Conservation (phyloP, 2,797 vertebrate species). For the Sebastes reedi region DNA sequence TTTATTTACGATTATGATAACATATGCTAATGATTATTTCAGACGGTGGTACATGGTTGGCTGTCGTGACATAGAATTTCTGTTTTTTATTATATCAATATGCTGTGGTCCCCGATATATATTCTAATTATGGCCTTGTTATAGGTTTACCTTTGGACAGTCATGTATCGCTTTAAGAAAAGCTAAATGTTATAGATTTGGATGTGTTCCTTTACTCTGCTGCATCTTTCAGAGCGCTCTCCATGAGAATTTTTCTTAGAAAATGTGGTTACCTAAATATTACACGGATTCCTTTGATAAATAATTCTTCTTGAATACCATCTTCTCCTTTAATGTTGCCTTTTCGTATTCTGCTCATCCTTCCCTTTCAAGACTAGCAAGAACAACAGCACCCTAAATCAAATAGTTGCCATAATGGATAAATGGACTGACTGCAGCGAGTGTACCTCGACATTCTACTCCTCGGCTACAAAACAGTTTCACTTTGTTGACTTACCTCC, state of each 20-base stretch:
- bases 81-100: not conserved
- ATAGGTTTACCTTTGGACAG: not conserved
- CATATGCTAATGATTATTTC: not conserved
- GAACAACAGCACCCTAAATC: constrained; percentile 54
- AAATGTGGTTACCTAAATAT: constrained; percentile 61
- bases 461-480: constrained; percentile 21
- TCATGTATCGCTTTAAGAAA: not conserved
- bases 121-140: not conserved
- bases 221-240: constrained; percentile 1
- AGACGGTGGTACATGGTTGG: not conserved
- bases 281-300: constrained; percentile 67
- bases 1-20: not conserved
- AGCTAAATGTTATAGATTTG: constrained; percentile 4
- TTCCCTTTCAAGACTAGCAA: constrained; percentile 57
- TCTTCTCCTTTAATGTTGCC: constrained; percentile 59
- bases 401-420: constrained; percentile 40
- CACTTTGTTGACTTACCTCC: constrained; percentile 43
- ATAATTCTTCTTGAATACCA: constrained; percentile 69
- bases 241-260: constrained; percentile 3
- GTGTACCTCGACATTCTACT: constrained; percentile 22
- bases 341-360: constrained; percentile 48
- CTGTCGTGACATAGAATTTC: not conserved
- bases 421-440: constrained; percentile 19
- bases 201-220: constrained; percentile 9
- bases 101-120: not conserved